phyloP scores from a whole-genome alignment of 92 coral and sea anemone species.

The Isaurus tuberculatus region DNA sequence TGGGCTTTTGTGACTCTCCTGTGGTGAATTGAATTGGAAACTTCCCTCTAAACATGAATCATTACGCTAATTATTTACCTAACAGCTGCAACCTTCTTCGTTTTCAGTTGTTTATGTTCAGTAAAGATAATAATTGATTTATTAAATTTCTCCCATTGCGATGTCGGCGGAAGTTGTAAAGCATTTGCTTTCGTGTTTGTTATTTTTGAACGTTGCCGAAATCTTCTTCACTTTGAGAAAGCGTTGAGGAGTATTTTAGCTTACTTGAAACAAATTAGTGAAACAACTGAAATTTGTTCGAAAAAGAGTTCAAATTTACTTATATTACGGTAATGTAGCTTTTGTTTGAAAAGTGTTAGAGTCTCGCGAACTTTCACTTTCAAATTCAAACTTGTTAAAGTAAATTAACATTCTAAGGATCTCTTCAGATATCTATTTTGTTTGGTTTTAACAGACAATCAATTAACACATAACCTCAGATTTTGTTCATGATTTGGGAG shows the following conservation, averaged over 20 bases:
- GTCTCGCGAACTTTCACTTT: neutral
- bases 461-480: too few relatives aligned
- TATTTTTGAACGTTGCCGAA: neutral
- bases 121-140: neutral
- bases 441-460: neutral
- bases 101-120: neutral
- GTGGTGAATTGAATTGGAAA: constrained; percentile 17
- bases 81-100: constrained; percentile 25
- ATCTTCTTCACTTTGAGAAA: neutral
- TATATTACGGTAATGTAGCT: neutral
- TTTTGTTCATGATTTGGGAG: too few relatives aligned
- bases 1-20: neutral
- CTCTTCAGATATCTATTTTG: neutral
- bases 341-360: neutral
- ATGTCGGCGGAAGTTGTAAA: neutral
- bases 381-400: too few relatives aligned
- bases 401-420: neutral
- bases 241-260: neutral
- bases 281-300: neutral
- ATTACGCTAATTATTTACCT: constrained; percentile 28
- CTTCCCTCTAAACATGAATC: neutral
- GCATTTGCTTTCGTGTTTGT: neutral
- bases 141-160: neutral
- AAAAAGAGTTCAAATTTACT: neutral
- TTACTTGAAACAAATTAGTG: neutral